Conservation (phyloP, 2,113 vertebrate genomes). For the Tupaia tana region DNA sequence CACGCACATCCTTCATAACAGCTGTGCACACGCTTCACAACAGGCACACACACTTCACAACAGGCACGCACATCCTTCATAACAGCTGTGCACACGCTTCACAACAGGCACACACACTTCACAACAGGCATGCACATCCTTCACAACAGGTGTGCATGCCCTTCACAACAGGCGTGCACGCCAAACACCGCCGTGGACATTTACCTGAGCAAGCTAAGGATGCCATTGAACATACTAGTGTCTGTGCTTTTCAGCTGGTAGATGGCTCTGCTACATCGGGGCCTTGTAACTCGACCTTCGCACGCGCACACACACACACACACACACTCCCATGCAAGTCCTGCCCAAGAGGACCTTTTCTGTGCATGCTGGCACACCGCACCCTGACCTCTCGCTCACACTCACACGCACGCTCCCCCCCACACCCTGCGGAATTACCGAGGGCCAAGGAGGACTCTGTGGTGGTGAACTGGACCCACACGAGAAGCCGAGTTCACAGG, state of each 20-base stretch:
- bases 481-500: no score
- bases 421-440: not conserved
- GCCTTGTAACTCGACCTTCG: not conserved
- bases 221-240: rapidly evolving
- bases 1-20: no score
- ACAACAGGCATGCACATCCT: no score
- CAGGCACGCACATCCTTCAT: not conserved
- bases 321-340: not conserved
- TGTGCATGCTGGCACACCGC: rapidly evolving
- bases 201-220: not conserved
- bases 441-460: not conserved
- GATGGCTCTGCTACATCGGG: not conserved
- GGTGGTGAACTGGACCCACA: no score
- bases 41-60: not conserved
- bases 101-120: no score
- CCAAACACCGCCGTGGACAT: not conserved
- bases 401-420: not conserved
- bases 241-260: not conserved
- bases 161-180: not conserved
- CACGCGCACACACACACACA: not conserved
- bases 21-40: no score
- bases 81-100: no score
- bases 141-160: not conserved
- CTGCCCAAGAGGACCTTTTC: not conserved
- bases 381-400: no score